Conservation (phyloP, 2,113 vertebrate genomes). For the Dasyornis broadbenti region DNA sequence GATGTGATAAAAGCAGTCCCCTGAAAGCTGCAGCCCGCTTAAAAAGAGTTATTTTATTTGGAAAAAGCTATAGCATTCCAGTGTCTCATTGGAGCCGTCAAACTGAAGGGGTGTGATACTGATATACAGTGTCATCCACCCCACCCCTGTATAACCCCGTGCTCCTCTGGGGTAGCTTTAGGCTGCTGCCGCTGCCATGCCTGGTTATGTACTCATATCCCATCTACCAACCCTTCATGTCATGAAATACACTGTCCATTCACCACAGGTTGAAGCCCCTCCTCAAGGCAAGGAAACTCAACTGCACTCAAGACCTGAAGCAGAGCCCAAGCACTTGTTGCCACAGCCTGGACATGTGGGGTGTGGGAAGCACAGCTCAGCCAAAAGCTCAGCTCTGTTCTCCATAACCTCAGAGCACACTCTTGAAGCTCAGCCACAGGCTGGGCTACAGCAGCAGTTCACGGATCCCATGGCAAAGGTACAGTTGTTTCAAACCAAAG, state of each 20-base stretch:
- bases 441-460: not conserved
- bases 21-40: constrained; percentile 20
- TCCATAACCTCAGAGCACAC: not conserved
- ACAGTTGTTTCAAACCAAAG: not conserved
- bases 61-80: not conserved
- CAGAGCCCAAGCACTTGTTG: not conserved
- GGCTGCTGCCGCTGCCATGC: accelerated
- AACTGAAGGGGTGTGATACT: not conserved
- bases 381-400: not conserved
- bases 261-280: not conserved
- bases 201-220: not conserved
- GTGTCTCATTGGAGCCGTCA: not conserved
- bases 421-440: not conserved
- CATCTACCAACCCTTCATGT: not conserved
- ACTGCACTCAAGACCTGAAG: not conserved
- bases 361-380: not conserved
- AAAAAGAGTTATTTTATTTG: constrained; percentile 26
- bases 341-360: not conserved
- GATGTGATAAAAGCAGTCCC: not conserved
- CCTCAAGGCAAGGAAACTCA: not conserved
- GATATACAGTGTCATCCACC: not conserved
- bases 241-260: not conserved
- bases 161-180: not conserved
- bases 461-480: not conserved
- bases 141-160: not conserved